These are phyloP conservation scores for Phengaris alcon DNA, from an alignment of 2,888 invertebrate species.

Conservation along the genomic window DNA sequence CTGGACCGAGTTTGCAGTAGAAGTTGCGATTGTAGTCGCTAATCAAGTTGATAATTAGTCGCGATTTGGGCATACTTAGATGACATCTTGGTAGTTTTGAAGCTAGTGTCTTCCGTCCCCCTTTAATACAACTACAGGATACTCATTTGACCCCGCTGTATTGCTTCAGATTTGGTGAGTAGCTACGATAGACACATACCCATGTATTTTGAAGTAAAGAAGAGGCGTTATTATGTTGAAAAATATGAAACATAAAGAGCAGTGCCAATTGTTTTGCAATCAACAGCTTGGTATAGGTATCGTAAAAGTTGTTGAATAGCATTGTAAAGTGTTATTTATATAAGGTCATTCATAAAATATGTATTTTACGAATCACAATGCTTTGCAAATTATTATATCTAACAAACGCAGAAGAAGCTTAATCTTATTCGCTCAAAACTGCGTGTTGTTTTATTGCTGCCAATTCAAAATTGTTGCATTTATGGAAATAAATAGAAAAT, in stretches of 20 bases:
- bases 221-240: neutral
- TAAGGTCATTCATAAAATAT: neutral
- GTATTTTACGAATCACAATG: neutral
- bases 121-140: constrained; percentile 60
- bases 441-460: neutral
- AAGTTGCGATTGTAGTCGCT: constrained; percentile 76
- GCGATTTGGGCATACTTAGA: constrained; percentile 71
- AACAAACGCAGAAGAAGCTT: neutral
- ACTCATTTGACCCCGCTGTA: constrained; percentile 42
- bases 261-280: constrained; percentile 16
- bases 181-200: constrained; percentile 24
- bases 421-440: neutral
- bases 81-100: constrained; percentile 71
- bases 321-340: neutral
- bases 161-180: constrained; percentile 35
- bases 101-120: constrained; percentile 71
- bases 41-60: constrained; percentile 69
- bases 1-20: constrained; percentile 76
- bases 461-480: neutral
- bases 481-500: neutral
- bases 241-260: constrained; percentile 1
- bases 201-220: constrained; percentile 27
- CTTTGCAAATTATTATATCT: neutral
- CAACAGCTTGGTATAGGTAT: neutral
- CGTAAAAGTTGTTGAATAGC: constrained; percentile 2